These are phyloP conservation scores for Lordiphosa andalusiaca DNA, from an alignment of 2,888 invertebrate species.

Conservation along the genomic window DNA sequence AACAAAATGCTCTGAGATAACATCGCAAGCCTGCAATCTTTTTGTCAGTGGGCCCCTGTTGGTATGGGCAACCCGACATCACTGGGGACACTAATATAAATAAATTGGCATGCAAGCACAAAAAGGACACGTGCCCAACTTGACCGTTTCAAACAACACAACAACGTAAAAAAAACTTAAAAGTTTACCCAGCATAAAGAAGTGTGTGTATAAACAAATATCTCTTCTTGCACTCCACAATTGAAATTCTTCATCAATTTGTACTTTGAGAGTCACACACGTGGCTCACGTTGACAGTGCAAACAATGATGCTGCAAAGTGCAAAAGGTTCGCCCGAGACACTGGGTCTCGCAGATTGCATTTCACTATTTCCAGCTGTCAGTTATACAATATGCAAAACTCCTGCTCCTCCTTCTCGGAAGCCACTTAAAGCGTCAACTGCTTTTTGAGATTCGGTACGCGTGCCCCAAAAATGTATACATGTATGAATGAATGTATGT, in stretches of 20 bases:
- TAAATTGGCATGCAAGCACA: constrained; percentile 33
- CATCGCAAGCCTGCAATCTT: constrained; percentile 9
- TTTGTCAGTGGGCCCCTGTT: constrained; percentile 25
- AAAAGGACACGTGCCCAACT: background rate
- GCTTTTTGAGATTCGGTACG: constrained; percentile 18
- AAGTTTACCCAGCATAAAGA: constrained; percentile 16
- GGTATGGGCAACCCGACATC: constrained; percentile 37
- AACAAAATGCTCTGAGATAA: constrained; percentile 8
- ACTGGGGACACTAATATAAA: constrained; percentile 41
- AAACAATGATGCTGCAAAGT: background rate
- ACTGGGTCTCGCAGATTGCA: constrained; percentile 25
- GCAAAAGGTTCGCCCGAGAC: constrained; percentile 20
- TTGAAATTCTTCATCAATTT: too few species aligned
- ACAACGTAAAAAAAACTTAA: constrained; percentile 2
- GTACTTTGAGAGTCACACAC: too few species aligned
- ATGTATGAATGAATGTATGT: constrained; percentile 3
- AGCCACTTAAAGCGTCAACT: constrained; percentile 13
- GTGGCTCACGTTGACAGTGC: too few species aligned
- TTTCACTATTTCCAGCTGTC: constrained; percentile 14
- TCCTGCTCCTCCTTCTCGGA: background rate
- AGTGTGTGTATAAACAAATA: constrained; percentile 28
- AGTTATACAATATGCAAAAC: constrained; percentile 2
- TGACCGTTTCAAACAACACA: constrained; percentile 1
- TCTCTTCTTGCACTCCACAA: constrained; percentile 9
- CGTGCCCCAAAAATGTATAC: constrained; percentile 17